Evolutionary conservation across 2,888 invertebrate genomes (phyloP), one percentile per base, ranked within the genome.

Genomic region (Saturnia pavonia): DNA sequence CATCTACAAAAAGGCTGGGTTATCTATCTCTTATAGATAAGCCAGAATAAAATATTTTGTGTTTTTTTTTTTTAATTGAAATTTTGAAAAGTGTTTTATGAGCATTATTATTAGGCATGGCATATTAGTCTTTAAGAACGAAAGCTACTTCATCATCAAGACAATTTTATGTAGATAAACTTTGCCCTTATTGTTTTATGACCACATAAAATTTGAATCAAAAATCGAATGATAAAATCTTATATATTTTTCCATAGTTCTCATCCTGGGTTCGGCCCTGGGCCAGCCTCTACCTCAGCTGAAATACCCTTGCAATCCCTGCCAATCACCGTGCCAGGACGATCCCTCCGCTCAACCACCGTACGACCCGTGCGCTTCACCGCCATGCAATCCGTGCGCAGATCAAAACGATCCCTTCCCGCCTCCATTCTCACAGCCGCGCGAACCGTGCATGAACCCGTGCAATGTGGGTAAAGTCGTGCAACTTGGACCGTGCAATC

Each of bases 201-300:
- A 14, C 43, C 65, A 34, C 19, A 19, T 16, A 6, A 40, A 67
- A 22, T 12, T 67, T n/a, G 45, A 22, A 19, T 45, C 9, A 14
- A 67, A 54, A 22, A 48, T 19, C 27, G 8, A 40, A 40, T 34
- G 6, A 60, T 54, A 40, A 34, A 34, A n/a, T 12, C 54, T 57
- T 7, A 34, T 68, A 22, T 70, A 69, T 71, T 16, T 70, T 66
- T 54, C 67, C 67, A 25, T 67, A 91, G 91, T 89, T 85, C 88
- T 91, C 70, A 77, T 90, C 73, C 75, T 91, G 72, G 86, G 88
- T 71, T 79, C 85, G 40, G 81, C 84, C 1, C 72, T 85, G 69
- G 86, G 84, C 27, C 88, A 87, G 78, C 91, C 91, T 1, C 68
- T 88, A 65, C 87, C 89, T 11, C 76, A 76, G 57, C 80, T 80